Evolutionary conservation across 2,888 invertebrate genomes (phyloP).

Genomic region (Melanostoma mellinum): DNA sequence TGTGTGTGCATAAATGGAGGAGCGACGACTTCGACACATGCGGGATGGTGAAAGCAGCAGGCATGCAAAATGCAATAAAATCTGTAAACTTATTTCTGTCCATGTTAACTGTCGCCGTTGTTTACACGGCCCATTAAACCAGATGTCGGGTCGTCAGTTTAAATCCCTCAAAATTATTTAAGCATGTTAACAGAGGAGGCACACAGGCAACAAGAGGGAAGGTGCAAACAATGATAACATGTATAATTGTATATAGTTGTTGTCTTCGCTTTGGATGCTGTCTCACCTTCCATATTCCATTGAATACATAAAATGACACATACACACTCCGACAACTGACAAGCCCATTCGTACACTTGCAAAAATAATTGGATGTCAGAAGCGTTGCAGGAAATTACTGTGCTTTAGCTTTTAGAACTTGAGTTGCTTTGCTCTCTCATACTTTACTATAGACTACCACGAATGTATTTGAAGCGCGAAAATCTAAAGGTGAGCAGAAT

Average conservation of each 20-base stretch:
- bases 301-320: constrained; percentile 34
- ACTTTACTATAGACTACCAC: too few species aligned
- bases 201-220: constrained; percentile 6
- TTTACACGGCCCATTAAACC: constrained; percentile 70
- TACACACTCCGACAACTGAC: not conserved
- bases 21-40: not conserved
- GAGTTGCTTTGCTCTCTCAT: too few species aligned
- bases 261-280: constrained; percentile 31
- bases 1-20: constrained; percentile 12
- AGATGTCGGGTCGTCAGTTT: constrained; percentile 66
- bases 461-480: too few species aligned
- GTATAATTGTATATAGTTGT: not conserved
- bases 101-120: constrained; percentile 67
- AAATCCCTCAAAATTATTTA: constrained; percentile 65
- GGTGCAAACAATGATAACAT: constrained; percentile 34
- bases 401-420: too few species aligned
- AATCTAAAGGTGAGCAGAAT: too few species aligned
- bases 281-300: constrained; percentile 31
- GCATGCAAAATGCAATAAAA: constrained; percentile 58
- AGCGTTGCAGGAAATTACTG: too few species aligned
- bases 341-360: not conserved
- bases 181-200: constrained; percentile 61
- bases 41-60: not conserved
- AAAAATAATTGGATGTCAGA: not conserved
- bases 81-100: constrained; percentile 57